A percentile compares a stretch with the other conserved stretches of the same genome.
Conservation (phyloP, 2,888 invertebrate genomes). For the Ophraella communa region DNA sequence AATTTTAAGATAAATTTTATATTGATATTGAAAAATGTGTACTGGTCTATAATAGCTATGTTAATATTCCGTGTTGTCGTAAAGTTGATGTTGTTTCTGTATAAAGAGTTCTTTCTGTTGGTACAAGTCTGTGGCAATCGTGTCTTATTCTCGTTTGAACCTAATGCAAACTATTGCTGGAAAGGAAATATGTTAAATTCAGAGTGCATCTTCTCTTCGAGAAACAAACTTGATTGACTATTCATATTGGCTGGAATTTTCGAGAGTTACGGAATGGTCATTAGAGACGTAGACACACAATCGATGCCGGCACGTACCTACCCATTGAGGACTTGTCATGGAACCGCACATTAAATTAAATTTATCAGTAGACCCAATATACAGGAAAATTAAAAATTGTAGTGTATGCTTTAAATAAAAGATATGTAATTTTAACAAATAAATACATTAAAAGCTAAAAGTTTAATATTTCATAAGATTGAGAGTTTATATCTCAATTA, state of each 20-base stretch:
- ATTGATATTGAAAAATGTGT: neutral
- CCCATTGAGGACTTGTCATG: neutral
- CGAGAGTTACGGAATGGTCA: constrained; percentile 2
- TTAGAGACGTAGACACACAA: neutral
- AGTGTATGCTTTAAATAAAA: too few relatives aligned
- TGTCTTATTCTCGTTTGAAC: constrained; percentile 29
- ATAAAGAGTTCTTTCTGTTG: constrained; percentile 18
- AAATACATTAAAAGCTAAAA: too few relatives aligned
- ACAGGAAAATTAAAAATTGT: too few relatives aligned
- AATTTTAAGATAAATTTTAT: too few relatives aligned
- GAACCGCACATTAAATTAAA: neutral
- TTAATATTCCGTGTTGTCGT: constrained; percentile 16
- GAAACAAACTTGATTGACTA: constrained; percentile 28
- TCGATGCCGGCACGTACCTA: neutral
- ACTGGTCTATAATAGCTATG: neutral
- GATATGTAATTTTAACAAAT: too few relatives aligned
- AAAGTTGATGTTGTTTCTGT: constrained; percentile 23
- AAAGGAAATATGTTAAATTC: constrained; percentile 38
- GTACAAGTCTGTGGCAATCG: constrained; percentile 41
- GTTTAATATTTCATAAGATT: too few relatives aligned
- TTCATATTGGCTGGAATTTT: constrained; percentile 27
- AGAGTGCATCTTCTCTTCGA: constrained; percentile 38
- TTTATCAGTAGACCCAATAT: neutral
- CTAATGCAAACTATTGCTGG: constrained; percentile 34
- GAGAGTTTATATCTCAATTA: too few relatives aligned